A percentile compares a stretch with the other conserved stretches of the same genome.
Conservation (phyloP, 2,797 vertebrate genomes). For the Neomorphus geoffroyi region DNA sequence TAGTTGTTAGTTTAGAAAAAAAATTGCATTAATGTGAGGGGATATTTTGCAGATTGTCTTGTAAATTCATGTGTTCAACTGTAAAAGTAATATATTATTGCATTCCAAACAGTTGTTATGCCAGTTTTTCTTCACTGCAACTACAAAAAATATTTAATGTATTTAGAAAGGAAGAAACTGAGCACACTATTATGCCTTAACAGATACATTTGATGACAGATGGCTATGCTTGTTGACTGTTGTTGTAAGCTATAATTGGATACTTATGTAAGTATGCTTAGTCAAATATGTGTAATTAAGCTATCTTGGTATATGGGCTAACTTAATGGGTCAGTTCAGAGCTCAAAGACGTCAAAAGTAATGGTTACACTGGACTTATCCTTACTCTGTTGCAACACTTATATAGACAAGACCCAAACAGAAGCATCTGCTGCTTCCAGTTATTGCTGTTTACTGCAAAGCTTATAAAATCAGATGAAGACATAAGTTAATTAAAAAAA, state of each 20-base stretch:
- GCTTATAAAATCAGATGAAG: background rate
- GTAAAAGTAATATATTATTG: background rate
- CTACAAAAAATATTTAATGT: background rate
- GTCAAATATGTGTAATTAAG: slow-evolving; percentile 44
- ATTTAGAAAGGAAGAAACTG: background rate
- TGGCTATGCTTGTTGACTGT: slow-evolving; percentile 46
- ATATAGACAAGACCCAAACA: background rate
- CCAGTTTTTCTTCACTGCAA: background rate
- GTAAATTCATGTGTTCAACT: background rate
- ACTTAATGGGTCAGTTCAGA: background rate
- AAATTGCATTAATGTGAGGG: background rate
- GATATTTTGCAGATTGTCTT: background rate
- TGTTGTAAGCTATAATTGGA: slow-evolving; percentile 56
- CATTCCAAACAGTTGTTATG: background rate
- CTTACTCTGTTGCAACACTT: background rate
- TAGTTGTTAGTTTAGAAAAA: background rate
- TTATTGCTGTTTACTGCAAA: slow-evolving; percentile 36
- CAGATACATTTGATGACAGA: slow-evolving; percentile 30
- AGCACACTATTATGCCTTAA: background rate
- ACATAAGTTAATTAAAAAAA: slow-evolving; percentile 50
- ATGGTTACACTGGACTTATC: background rate
- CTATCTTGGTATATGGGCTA: background rate
- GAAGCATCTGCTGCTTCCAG: background rate
- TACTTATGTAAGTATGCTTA: slow-evolving; percentile 50
- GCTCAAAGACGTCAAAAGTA: background rate